A percentile compares a stretch with the other conserved stretches of the same genome.
These are phyloP conservation scores for Apodemus sylvaticus DNA, from an alignment of 2,113 vertebrate species.

Conservation along the genomic window DNA sequence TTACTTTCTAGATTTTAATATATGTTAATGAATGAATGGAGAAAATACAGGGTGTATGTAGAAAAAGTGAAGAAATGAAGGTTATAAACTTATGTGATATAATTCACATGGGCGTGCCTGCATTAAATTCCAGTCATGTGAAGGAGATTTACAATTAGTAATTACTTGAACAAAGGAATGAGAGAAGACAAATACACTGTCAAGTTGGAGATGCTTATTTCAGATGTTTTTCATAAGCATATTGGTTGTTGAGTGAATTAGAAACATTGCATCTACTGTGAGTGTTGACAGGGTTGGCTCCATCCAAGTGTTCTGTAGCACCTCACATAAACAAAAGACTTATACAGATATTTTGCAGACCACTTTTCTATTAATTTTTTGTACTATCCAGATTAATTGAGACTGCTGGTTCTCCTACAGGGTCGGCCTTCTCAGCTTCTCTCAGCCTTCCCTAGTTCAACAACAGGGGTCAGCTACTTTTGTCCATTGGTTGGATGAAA, in stretches of 20 bases:
- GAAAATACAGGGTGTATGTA: background rate
- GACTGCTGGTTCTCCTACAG: no score
- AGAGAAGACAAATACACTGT: background rate
- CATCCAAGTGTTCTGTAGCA: background rate
- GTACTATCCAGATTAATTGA: no score
- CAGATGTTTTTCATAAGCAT: background rate
- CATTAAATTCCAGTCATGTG: background rate
- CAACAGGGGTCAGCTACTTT: no score
- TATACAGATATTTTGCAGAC: conserved; percentile 10
- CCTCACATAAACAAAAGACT: background rate
- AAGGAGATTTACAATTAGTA: background rate
- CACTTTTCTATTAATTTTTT: no score
- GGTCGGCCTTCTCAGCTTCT: no score
- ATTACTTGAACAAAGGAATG: conserved; percentile 20
- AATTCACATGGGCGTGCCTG: background rate
- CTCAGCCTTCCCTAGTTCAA: no score
- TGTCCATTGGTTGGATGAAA: no score
- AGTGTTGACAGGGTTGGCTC: background rate
- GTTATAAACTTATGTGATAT: conserved; percentile 30
- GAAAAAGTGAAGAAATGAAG: background rate
- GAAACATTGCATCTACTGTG: background rate
- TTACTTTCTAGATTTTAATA: background rate
- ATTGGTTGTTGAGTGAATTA: background rate
- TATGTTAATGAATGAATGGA: background rate
- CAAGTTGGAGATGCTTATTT: conserved; percentile 9